Percentiles rank a stretch among this genome's conserved stretches.
These are phyloP conservation scores for Lapara coniferarum DNA, from an alignment of 2,888 invertebrate genomes.

Conservation along the genomic window DNA sequence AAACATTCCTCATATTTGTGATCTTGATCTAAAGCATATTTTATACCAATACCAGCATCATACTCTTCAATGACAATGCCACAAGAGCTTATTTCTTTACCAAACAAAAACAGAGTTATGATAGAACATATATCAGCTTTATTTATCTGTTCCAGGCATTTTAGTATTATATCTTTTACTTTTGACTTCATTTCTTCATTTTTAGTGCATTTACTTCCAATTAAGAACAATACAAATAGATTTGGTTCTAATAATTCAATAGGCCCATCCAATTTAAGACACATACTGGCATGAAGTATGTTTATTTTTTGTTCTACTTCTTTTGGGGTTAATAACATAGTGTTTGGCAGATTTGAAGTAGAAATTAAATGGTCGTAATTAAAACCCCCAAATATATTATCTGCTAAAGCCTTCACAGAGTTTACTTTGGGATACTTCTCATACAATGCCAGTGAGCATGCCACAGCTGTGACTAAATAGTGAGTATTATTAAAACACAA, in stretches of 20 bases:
- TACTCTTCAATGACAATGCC: conserved; percentile 59
- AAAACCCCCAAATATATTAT: conserved; percentile 58
- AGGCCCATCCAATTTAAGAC: conserved; percentile 60
- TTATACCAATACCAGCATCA: conserved; percentile 68
- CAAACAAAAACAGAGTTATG: conserved; percentile 58
- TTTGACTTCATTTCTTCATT: conserved; percentile 59
- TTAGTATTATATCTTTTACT: conserved; percentile 64
- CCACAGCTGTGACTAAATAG: conserved; percentile 77
- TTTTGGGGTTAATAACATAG: conserved; percentile 62
- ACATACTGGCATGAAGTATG: conserved; percentile 64
- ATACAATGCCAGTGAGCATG: conserved; percentile 81
- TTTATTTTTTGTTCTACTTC: conserved; percentile 68
- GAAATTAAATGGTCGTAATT: conserved; percentile 49
- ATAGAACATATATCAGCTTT: conserved; percentile 46
- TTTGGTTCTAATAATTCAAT: conserved; percentile 62
- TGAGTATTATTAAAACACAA: conserved; percentile 69
- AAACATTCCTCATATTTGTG: conserved; percentile 54
- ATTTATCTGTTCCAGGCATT: conserved; percentile 56
- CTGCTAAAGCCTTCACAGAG: conserved; percentile 54
- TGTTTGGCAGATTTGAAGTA: conserved; percentile 58
- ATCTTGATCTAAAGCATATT: conserved; percentile 44
- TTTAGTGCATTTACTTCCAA: conserved; percentile 65
- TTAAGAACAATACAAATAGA: conserved; percentile 69
- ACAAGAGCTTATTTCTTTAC: conserved; percentile 36
- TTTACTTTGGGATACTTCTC: conserved; percentile 74